Conservation (phyloP, 2,797 vertebrate species). For the Euphonia xanthogaster region DNA sequence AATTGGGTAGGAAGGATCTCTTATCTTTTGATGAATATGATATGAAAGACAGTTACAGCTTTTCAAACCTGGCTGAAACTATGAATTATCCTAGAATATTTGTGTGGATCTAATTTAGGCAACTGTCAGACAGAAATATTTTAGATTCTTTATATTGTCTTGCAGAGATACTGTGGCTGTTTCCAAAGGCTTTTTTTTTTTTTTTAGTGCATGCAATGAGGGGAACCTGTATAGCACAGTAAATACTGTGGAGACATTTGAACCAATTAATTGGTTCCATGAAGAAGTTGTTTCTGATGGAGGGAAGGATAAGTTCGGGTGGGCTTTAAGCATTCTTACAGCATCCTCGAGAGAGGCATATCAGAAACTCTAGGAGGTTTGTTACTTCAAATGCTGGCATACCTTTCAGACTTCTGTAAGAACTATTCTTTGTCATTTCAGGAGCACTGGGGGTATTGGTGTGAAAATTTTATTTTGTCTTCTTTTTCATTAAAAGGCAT, state of each 20-base stretch:
- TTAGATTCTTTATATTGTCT: neutral
- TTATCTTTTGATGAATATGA: neutral
- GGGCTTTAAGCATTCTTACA: neutral
- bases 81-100: slow-evolving; percentile 27
- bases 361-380: neutral
- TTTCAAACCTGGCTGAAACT: slow-evolving; percentile 47
- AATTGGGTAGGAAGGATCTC: slow-evolving; percentile 22
- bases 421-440: neutral
- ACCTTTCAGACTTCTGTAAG: neutral
- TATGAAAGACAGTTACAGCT: slow-evolving; percentile 43
- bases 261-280: neutral
- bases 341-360: neutral
- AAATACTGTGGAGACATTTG: neutral
- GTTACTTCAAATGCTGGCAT: neutral
- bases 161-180: neutral
- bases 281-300: neutral
- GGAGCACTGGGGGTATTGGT: neutral
- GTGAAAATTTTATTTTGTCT: neutral
- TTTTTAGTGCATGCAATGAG: neutral
- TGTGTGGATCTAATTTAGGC: slow-evolving; percentile 10
- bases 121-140: slow-evolving; percentile 14
- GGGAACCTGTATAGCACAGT: neutral
- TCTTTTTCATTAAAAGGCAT: neutral
- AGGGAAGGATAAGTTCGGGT: neutral
- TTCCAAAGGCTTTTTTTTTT: neutral